Evolutionary conservation across 1,140 invertebrate species (phyloP), one percentile per base, ranked within the genome.

Genomic region (Drosophila bipectinata): DNA sequence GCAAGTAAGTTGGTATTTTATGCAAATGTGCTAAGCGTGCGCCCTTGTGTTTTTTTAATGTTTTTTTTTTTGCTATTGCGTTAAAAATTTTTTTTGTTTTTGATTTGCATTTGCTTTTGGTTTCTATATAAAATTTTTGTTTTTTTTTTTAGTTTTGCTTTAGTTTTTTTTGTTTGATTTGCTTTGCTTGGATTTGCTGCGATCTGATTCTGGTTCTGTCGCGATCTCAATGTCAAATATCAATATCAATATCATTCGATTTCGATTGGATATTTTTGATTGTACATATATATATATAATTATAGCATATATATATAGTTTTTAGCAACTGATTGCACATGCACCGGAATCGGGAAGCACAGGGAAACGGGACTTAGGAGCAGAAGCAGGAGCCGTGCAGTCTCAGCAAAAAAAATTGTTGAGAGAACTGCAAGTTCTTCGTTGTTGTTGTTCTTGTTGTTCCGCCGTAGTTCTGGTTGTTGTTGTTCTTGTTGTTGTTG

Each of bases 291-390:
- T 44, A 15, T 44, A 76, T 21, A 6, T 18, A 1, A 15, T 15
- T 15, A 18, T 5, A 15, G n/a, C 5, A 9, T 18, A 44, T 44
- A 15, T 18, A 15, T 44, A 15, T 44, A 15, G 9, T 18, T 14
- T 76, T 61, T 74, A 87, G 82, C 82, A 87, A 88, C 68, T 88
- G 85, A 87, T 88, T 85, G 82, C 82, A 87, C 82, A 87, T 87
- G 82, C 82, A 87, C 82, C 82, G 82, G 82, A 85, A 79, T 87
- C 82, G 82, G 82, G 83, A 87, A 87, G 82, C 82, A 87, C 82
- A 87, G 82, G 82, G 82, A 87, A 87, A 87, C 82, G 82, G 82
- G 82, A 87, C 82, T 72, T 87, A 87, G 82, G 82, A 87, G 82
- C 82, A 85, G 82, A 87, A 87, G 82, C 82, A 87, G 82, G 83